A percentile compares a stretch with the other conserved stretches of the same genome.
phyloP scores from a whole-genome alignment of 2,888 invertebrate species.

The Stenotaenia linearis region DNA sequence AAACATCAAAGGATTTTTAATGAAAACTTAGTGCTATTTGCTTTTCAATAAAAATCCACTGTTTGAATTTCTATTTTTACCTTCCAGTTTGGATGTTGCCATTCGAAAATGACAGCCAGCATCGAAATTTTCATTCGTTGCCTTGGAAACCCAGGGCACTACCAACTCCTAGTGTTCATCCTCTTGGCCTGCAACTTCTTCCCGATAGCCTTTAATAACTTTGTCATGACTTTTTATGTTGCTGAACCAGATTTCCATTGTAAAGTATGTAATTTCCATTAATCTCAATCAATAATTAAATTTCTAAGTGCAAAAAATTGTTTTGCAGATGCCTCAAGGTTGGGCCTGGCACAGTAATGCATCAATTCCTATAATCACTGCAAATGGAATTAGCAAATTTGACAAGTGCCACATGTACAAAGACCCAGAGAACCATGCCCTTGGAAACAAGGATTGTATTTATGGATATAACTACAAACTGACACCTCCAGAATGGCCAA shows the following conservation, averaged over 20 bases:
- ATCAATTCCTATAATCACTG: slow-evolving; percentile 33
- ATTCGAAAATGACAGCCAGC: slow-evolving; percentile 20
- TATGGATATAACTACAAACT: slow-evolving; percentile 40
- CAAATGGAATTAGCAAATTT: slow-evolving; percentile 29
- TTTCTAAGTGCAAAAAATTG: background rate
- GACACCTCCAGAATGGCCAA: slow-evolving; percentile 38
- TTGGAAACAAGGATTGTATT: slow-evolving; percentile 37
- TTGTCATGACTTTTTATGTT: slow-evolving; percentile 33
- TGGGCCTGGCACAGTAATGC: slow-evolving; percentile 36
- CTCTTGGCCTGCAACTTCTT: slow-evolving; percentile 35
- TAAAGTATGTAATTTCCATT: slow-evolving; percentile 33
- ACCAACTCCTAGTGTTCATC: slow-evolving; percentile 31
- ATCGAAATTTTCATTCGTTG: slow-evolving; percentile 21
- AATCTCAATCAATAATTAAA: no score
- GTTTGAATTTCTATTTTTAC: background rate
- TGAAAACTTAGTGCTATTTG: background rate
- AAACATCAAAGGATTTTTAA: background rate
- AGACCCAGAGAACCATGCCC: slow-evolving; percentile 34
- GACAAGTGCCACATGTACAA: slow-evolving; percentile 36
- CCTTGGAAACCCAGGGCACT: slow-evolving; percentile 33
- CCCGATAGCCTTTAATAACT: slow-evolving; percentile 35
- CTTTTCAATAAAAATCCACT: background rate
- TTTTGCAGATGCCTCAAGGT: slow-evolving; percentile 35
- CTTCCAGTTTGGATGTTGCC: background rate
- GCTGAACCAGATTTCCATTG: slow-evolving; percentile 32